Conservation (phyloP, 2,888 invertebrate species). For the Helicoverpa assulta region DNA sequence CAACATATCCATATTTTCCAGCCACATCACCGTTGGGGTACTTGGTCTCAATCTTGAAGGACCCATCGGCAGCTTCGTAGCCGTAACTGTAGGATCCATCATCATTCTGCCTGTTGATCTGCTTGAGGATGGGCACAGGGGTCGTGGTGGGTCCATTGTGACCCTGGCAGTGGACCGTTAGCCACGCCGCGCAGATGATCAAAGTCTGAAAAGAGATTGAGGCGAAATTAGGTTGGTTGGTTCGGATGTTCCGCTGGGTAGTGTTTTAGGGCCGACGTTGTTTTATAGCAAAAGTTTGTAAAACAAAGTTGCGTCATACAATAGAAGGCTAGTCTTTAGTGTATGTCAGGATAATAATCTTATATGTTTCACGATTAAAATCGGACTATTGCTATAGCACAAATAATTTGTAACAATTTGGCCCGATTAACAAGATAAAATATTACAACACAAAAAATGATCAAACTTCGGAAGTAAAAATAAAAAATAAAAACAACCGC, state of each 20-base stretch:
- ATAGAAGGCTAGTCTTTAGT: too few species aligned
- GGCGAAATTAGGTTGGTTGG: neutral
- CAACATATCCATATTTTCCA: constrained; percentile 97
- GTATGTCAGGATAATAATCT: neutral
- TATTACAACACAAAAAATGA: neutral
- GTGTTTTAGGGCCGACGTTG: neutral
- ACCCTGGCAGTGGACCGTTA: constrained; percentile 77
- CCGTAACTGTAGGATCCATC: constrained; percentile 97
- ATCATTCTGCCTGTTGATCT: constrained; percentile 96
- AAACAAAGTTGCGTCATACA: too few species aligned
- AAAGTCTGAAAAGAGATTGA: constrained; percentile 66
- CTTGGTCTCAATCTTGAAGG: constrained; percentile 97
- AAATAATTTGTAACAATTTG: constrained; percentile 1
- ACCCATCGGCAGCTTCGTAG: constrained; percentile 96
- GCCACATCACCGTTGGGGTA: constrained; percentile 95
- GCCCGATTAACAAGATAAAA: neutral
- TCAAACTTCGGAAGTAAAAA: constrained; percentile 39
- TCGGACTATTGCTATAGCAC: neutral
- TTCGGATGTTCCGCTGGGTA: constrained; percentile 9
- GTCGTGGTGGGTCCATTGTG: constrained; percentile 92
- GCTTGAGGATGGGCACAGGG: constrained; percentile 95
- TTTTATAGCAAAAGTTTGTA: neutral
- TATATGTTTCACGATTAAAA: neutral
- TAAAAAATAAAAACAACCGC: constrained; percentile 11
- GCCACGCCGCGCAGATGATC: constrained; percentile 66